These are phyloP conservation scores for Coenonympha glycerion DNA, from an alignment of 2,888 invertebrate genomes.

Conservation along the genomic window DNA sequence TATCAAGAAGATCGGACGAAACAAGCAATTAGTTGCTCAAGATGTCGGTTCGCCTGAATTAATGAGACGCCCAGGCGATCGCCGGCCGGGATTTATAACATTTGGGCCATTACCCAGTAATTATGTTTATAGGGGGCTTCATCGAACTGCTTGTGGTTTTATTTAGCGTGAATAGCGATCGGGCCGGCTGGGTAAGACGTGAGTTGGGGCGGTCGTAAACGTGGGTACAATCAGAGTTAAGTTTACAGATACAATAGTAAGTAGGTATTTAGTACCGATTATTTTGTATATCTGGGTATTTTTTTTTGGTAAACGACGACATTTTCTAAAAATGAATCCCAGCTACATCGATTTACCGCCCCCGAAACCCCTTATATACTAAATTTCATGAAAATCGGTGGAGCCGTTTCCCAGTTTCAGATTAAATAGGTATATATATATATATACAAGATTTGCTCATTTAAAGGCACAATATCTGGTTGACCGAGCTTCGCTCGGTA, in stretches of 20 bases:
- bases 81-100: slow-evolving; percentile 51
- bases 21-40: slow-evolving; percentile 46
- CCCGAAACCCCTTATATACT: too few species aligned
- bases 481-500: too few species aligned
- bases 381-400: too few species aligned
- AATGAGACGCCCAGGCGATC: slow-evolving; percentile 30
- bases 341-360: too few species aligned
- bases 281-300: too few species aligned
- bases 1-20: slow-evolving; percentile 40
- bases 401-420: too few species aligned
- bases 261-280: too few species aligned
- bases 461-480: too few species aligned
- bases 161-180: slow-evolving; percentile 26
- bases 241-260: neutral
- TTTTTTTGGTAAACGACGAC: too few species aligned
- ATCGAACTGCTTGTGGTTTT: slow-evolving; percentile 30
- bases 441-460: too few species aligned
- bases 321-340: too few species aligned
- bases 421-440: too few species aligned
- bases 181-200: slow-evolving; percentile 2
- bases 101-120: slow-evolving; percentile 54
- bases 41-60: slow-evolving; percentile 24
- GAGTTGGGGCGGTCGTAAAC: slow-evolving; percentile 17
- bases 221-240: neutral
- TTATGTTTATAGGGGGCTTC: slow-evolving; percentile 53